Conservation (phyloP, 2,888 invertebrate species). For the Suillia variegata region DNA sequence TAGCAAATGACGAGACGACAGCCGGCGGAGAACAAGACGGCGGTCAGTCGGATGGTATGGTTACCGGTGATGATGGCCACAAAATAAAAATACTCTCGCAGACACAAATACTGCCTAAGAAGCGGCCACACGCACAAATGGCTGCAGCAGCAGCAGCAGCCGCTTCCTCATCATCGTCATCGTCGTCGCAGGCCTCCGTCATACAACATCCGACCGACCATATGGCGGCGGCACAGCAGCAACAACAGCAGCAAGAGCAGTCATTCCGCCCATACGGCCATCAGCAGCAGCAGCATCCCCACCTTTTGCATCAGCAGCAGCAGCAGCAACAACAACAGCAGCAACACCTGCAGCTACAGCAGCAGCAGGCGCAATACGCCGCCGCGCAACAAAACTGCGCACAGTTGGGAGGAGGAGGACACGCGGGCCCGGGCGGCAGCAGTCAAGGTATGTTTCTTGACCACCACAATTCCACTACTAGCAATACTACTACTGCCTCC, state of each 20-base stretch:
- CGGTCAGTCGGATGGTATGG: conserved; percentile 32
- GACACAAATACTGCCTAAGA: conserved; percentile 60
- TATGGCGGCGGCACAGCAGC: conserved; percentile 33
- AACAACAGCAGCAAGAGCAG: conserved; percentile 40
- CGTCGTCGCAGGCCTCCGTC: conserved; percentile 55
- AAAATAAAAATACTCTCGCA: conserved; percentile 59
- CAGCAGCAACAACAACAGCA: conserved; percentile 32
- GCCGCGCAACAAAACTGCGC: conserved; percentile 45
- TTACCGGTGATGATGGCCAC: conserved; percentile 55
- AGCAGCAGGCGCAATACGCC: conserved; percentile 23
- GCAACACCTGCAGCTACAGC: conserved; percentile 43
- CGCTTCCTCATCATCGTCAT: conserved; percentile 35
- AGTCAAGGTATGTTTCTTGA: conserved; percentile 60
- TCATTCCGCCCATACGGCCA: conserved; percentile 55
- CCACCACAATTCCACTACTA: conserved; percentile 57
- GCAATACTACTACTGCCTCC: conserved; percentile 51
- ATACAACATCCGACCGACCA: conserved; percentile 49
- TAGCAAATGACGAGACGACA: conserved; percentile 34
- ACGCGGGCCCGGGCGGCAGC: conserved; percentile 33
- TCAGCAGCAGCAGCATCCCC: conserved; percentile 38
- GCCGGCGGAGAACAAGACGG: conserved; percentile 34
- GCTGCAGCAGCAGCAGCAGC: conserved; percentile 56
- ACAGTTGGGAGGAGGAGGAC: conserved; percentile 40
- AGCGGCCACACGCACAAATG: conserved; percentile 60
- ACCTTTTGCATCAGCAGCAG: conserved; percentile 6